phyloP scores from a whole-genome alignment of 2,797 vertebrate species.

The Amblyraja radiata region DNA sequence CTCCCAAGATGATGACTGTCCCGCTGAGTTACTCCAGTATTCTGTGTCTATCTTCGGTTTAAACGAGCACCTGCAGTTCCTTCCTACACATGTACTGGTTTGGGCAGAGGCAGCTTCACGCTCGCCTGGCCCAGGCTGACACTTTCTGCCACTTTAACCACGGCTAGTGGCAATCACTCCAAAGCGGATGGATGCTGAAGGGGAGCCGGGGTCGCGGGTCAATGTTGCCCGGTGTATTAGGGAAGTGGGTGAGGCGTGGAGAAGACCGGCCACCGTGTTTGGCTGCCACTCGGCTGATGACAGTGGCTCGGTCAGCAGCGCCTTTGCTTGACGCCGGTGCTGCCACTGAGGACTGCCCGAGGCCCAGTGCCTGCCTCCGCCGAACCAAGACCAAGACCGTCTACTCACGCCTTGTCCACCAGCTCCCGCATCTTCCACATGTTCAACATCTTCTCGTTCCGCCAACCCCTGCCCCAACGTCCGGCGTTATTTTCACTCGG shows the following conservation, averaged over 20 bases:
- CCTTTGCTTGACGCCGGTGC: background rate
- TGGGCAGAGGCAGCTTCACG: background rate
- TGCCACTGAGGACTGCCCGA: background rate
- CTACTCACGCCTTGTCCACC: constrained; percentile 98
- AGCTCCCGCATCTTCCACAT: constrained; percentile 97
- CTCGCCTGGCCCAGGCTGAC: background rate
- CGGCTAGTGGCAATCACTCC: background rate
- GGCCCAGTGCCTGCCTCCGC: background rate
- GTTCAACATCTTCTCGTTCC: constrained; percentile 72
- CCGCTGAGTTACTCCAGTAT: too few species aligned
- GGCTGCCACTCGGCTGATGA: background rate
- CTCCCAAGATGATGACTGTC: too few species aligned
- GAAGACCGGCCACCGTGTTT: background rate
- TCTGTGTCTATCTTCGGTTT: too few species aligned
- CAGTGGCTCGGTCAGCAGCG: background rate
- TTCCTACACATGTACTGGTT: background rate
- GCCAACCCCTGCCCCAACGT: background rate
- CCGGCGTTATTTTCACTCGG: background rate
- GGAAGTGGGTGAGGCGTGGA: background rate
- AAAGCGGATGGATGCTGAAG: too few species aligned
- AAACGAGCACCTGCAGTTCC: too few species aligned
- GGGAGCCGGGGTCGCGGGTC: too few species aligned
- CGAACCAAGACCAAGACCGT: background rate
- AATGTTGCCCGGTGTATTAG: too few species aligned
- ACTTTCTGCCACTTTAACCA: too few species aligned